phyloP scores from a whole-genome alignment of 2,888 invertebrate species.

The Thymelicus sylvestris region DNA sequence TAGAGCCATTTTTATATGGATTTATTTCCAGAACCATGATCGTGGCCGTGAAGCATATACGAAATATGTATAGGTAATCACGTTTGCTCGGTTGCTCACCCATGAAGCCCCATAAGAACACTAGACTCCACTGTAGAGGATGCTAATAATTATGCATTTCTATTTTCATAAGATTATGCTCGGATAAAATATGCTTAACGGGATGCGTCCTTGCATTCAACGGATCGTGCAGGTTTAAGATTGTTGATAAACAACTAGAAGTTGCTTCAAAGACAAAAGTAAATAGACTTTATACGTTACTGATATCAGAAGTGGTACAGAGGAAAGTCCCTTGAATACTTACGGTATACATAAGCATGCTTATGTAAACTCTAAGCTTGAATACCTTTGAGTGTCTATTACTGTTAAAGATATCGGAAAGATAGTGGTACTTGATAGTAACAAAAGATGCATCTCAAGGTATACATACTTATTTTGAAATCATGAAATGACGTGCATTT shows the following conservation, averaged over 20 bases:
- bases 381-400: neutral
- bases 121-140: conserved; percentile 15
- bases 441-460: too few relatives aligned
- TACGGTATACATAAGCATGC: too few relatives aligned
- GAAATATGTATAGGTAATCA: conserved; percentile 55
- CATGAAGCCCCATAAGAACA: conserved; percentile 66
- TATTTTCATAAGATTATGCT: conserved; percentile 62
- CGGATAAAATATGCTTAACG: conserved; percentile 51
- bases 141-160: conserved; percentile 47
- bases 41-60: conserved; percentile 71
- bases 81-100: conserved; percentile 56
- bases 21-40: conserved; percentile 59
- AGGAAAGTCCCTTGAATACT: neutral
- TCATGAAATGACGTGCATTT: too few relatives aligned
- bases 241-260: neutral
- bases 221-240: conserved; percentile 38
- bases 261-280: neutral
- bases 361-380: too few relatives aligned
- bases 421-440: neutral
- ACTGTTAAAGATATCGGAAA: neutral
- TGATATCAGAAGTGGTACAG: neutral
- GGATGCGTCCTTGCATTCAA: conserved; percentile 13
- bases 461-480: neutral
- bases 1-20: conserved; percentile 7
- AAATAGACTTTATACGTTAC: neutral